Percentiles rank a stretch among this genome's conserved stretches.
phyloP scores from a whole-genome alignment of 2,797 vertebrate species.

The Poeciliopsis turneri region DNA sequence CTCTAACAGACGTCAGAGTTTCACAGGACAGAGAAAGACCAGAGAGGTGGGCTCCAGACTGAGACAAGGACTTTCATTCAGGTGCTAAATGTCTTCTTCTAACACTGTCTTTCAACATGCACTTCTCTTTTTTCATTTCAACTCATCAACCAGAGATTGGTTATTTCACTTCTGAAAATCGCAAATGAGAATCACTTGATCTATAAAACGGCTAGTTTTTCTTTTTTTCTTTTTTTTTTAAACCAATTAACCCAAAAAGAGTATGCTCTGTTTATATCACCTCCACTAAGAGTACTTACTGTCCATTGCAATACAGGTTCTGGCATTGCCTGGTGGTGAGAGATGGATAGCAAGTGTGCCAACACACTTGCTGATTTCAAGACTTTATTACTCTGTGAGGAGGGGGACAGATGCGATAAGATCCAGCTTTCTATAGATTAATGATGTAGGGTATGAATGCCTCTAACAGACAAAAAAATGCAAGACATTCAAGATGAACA shows the following conservation, averaged over 20 bases:
- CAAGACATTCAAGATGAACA: slow-evolving; percentile 12
- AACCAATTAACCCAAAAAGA: slow-evolving; percentile 17
- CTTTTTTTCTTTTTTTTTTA: too few relatives aligned
- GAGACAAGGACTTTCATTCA: slow-evolving; percentile 81
- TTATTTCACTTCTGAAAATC: slow-evolving; percentile 18
- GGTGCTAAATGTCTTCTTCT: slow-evolving; percentile 29
- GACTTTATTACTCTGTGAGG: slow-evolving; percentile 67
- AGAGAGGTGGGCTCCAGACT: slow-evolving; percentile 27
- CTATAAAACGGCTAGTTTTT: background rate
- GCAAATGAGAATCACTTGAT: slow-evolving; percentile 6
- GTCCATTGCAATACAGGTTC: slow-evolving; percentile 50
- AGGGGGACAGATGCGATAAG: slow-evolving; percentile 46
- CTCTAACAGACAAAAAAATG: slow-evolving; percentile 33
- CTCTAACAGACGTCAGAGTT: slow-evolving; percentile 71
- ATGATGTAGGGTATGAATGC: slow-evolving; percentile 29
- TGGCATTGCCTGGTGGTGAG: slow-evolving; percentile 80
- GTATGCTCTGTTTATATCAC: slow-evolving; percentile 14
- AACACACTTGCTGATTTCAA: slow-evolving; percentile 47
- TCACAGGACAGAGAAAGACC: slow-evolving; percentile 45
- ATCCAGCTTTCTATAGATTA: slow-evolving; percentile 47
- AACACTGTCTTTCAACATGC: slow-evolving; percentile 72
- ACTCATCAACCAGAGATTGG: slow-evolving; percentile 5
- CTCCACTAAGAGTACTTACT: slow-evolving; percentile 35
- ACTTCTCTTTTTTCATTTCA: slow-evolving; percentile 60
- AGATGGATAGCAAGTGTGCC: slow-evolving; percentile 63